Base-by-base conservation (phyloP, 2,113 vertebrate genomes). In the Nanorana parkeri region DNA sequence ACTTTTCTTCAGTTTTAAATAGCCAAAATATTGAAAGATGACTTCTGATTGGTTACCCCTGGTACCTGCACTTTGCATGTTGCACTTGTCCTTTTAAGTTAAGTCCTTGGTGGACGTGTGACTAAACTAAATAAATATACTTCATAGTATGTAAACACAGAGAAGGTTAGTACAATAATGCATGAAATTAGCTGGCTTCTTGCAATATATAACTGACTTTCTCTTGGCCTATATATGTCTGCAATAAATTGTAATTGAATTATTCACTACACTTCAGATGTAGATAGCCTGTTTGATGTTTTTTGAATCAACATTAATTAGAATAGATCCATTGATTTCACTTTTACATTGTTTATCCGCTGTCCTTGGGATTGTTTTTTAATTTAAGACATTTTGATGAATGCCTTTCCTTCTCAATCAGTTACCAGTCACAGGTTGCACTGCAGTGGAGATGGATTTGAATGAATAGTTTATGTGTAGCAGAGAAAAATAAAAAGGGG, bases 291-390 rank as follows among this genome's bases (percentile, higher is more conserved):
- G 19, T 24, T 64, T 55, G 60, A 5, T 54, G 61, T 66, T 74
- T 75, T 82, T 82, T 41, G 23, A 26, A 56, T 68, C n/a, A 32
- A 60, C 29, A 58, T 58, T 71, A 67, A 74, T 82, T 81, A 68
- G 68, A 82, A 82, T 29, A 65, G 68, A 72, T 63, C 13, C 36
- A 83, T 76, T 83, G 80, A 83, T 83, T 83, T 76, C 36, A 28
- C 24, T 67, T 76, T 82, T 21, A 67, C 10, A 75, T 68, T 51
- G 47, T 76, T 76, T 26, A 76, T 76, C 60, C 29, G 41, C 17
- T 68, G 23, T 67, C 80, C 72, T n/a, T 20, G 64, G 72, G 71
- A 83, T 68, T n/a, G n/a, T 58, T 23, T 76, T 54, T 66, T 67
- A 47, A 41, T 82, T 68, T 66, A 66, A 68, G 72, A 76, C 71